Evolutionary conservation across 2,797 vertebrate species (phyloP).

Genomic region (Sciurus carolinensis): DNA sequence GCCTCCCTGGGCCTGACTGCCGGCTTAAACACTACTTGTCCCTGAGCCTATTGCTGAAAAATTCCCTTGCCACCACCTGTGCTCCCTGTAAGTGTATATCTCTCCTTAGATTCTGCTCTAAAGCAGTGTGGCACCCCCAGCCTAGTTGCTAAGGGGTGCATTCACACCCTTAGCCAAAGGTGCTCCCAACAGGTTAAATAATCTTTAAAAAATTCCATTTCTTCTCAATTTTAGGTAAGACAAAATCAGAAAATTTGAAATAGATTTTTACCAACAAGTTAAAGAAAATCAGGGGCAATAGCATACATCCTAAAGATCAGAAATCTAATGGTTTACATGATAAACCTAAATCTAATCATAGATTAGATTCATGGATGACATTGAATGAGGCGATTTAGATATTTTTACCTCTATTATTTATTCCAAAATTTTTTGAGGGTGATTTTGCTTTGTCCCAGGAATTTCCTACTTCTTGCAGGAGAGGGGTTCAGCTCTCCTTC

Average conservation of each 20-base stretch:
- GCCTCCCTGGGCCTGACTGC: not conserved
- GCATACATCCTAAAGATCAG: not conserved
- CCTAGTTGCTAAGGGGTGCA: not conserved
- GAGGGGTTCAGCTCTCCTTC: not conserved
- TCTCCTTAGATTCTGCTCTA: slow-evolving; percentile 23
- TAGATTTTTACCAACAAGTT: slow-evolving; percentile 53
- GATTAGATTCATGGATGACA: slow-evolving; percentile 34
- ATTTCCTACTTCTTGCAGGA: slow-evolving; percentile 8
- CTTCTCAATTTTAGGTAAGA: not conserved
- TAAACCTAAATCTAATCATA: slow-evolving; percentile 27
- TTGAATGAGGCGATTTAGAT: not conserved
- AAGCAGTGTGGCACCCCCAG: not conserved
- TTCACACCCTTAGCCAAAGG: not conserved
- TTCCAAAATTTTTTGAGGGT: not conserved
- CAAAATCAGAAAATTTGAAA: slow-evolving; percentile 12
- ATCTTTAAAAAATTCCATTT: not conserved
- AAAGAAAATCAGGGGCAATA: not conserved
- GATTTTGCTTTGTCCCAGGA: slow-evolving; percentile 28
- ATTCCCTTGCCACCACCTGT: not conserved
- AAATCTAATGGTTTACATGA: slow-evolving; percentile 40
- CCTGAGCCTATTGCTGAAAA: not conserved
- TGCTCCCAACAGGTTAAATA: not conserved
- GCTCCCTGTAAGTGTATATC: not conserved
- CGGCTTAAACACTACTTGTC: not conserved
- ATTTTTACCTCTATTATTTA: not conserved